These are phyloP conservation scores for Chrysina gloriosa DNA, from an alignment of 2,888 invertebrate species.

Conservation along the genomic window DNA sequence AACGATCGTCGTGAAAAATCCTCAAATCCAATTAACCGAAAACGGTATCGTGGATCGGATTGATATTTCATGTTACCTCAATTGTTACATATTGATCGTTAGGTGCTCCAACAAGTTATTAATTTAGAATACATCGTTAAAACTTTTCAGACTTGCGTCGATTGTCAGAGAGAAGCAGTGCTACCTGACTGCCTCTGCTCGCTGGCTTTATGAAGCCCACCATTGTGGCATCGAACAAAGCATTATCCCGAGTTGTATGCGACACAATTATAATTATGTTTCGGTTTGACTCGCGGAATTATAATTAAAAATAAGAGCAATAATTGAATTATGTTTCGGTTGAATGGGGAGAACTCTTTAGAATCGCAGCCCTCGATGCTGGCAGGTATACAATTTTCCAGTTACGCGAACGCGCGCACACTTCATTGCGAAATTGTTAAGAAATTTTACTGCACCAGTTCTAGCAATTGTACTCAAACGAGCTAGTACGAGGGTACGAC, in stretches of 20 bases:
- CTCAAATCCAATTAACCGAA: conserved; percentile 35
- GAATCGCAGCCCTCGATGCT: conserved; percentile 21
- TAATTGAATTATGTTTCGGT: conserved; percentile 46
- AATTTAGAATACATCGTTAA: conserved; percentile 66
- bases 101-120: conserved; percentile 64
- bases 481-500: conserved; percentile 5
- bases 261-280: conserved; percentile 65
- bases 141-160: conserved; percentile 65
- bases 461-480: conserved; percentile 10
- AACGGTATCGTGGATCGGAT: conserved; percentile 34
- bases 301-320: conserved; percentile 62
- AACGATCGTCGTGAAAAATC: conserved; percentile 20
- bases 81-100: conserved; percentile 59
- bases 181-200: conserved; percentile 60
- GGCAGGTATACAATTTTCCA: conserved; percentile 18
- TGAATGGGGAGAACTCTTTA: conserved; percentile 31
- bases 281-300: conserved; percentile 61
- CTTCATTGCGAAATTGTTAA: conserved; percentile 27
- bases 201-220: conserved; percentile 57
- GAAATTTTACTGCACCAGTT: conserved; percentile 26
- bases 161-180: conserved; percentile 60
- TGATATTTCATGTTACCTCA: conserved; percentile 45
- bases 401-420: conserved; percentile 18
- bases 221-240: conserved; percentile 62
- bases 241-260: conserved; percentile 63